Evolutionary conservation across 1,140 invertebrate species (phyloP), one percentile per base, ranked within the genome.

Genomic region (Hypothenemus hampei): DNA sequence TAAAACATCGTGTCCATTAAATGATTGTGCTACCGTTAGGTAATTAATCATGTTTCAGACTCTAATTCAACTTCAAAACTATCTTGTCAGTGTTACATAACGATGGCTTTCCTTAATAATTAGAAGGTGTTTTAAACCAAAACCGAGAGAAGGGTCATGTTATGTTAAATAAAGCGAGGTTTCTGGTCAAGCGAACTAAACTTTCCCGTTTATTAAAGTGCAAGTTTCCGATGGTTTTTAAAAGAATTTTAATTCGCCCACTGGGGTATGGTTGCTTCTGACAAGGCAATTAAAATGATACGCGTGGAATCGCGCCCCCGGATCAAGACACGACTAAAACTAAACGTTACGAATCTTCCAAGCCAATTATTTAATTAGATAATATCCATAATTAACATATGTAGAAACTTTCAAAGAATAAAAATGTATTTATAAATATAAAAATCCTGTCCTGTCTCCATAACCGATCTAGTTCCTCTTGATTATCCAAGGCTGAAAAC

Each of bases 251-350:
- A 15, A 39, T 13, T 39, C 18, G 36, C 13, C 13, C 36, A 31
- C 8, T 13, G 8, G 13, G 26, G 8, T 11, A 11, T 13, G 19
- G 36, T 45, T 45, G 43, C 26, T 26, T 45, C 24, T 45, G 43
- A 45, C 43, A 45, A 45, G 16, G 43, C 43, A 45, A 45, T 45
- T 45, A 45, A 45, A 45, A 29, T n/a, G n/a, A n/a, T n/a, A n/a
- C n/a, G n/a, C n/a, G n/a, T n/a, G n/a, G n/a, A n/a, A n/a, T n/a
- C n/a, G n/a, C n/a, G n/a, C n/a, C n/a, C 43, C 26, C 26, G 13
- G 3, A 11, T 11, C 26, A 13, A 3, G 26, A 31, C 13, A 31
- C 26, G 13, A 8, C 26, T 13, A 31, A 31, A 13, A 31, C 13
- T 3, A 13, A 31, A 20, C 26, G 18, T 45, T 29, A 45, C 23